A percentile compares a stretch with the other conserved stretches of the same genome.
Conservation (phyloP, 2,113 vertebrate species). For the Polypterus bichir region DNA sequence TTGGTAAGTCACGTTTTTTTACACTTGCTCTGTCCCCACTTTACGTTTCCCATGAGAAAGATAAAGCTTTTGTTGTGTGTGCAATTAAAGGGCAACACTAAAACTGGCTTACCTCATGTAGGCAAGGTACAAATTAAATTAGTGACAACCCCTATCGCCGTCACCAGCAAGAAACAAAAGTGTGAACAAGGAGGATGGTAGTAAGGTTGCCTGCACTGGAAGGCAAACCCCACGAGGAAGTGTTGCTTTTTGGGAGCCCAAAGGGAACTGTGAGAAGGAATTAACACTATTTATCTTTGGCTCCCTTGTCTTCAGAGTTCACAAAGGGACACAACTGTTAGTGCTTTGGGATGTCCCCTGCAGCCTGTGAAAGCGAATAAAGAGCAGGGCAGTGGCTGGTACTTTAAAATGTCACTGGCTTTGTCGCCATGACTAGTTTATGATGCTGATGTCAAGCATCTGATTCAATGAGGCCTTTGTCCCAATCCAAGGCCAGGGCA, state of each 20-base stretch:
- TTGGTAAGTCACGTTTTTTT: too few relatives aligned
- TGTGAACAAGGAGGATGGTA: conserved; percentile 7
- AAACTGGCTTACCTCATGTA: conserved; percentile 19
- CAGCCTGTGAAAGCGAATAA: conserved; percentile 62
- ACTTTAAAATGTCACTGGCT: conserved; percentile 94
- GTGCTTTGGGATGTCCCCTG: conserved; percentile 62
- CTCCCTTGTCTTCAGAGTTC: conserved; percentile 46
- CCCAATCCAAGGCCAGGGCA: conserved; percentile 77
- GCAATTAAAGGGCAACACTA: conserved; percentile 26
- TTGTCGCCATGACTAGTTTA: conserved; percentile 96
- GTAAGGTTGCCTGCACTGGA: conserved; percentile 11
- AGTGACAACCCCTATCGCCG: conserved; percentile 4
- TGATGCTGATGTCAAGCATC: conserved; percentile 95
- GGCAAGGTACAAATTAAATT: conserved; percentile 16
- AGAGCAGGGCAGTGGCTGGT: conserved; percentile 65
- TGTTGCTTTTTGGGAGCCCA: conserved; percentile 44
- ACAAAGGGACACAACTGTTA: conserved; percentile 59
- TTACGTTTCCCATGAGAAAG: conserved; percentile 32
- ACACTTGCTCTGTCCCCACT: background rate
- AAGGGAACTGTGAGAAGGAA: conserved; percentile 50
- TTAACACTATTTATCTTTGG: conserved; percentile 70
- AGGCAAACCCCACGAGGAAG: conserved; percentile 45
- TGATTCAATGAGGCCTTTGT: conserved; percentile 98
- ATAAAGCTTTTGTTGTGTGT: background rate
- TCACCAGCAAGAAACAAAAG: conserved; percentile 4